Base-by-base conservation (phyloP, 1,140 invertebrate species). In the Pomacea maculata region DNA sequence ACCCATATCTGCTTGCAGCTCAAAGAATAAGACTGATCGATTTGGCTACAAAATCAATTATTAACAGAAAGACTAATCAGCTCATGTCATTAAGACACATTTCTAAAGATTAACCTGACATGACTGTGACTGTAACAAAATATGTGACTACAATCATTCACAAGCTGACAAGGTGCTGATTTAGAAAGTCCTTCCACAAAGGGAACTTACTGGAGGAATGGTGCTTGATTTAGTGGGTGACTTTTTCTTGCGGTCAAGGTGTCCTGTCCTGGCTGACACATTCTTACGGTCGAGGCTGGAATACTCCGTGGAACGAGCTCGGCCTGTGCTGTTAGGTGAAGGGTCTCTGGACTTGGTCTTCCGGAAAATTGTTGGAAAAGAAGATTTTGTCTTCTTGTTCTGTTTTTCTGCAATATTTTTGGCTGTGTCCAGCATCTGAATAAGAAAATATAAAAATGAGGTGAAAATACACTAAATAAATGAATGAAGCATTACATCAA, bases 291-390 rank as follows among this genome's bases (percentile, higher is more conserved):
- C 86, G n/a, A 89, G 82, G 77, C 87, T 87, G 4, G 85, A 87
- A 78, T 89, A 89, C 76, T 89, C 86, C 1, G 87, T 86, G 72
- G 82, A 82, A 71, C 87, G 84, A 82, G 87, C 84, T 52, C 88
- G 75, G 70, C 83, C 85, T 15, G 81, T 83, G 61, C 87, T 86
- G 75, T 85, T 87, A 1, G 89, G 88, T 5, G 89, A 89, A 11
- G 88, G 86, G 61, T 91, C 90, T 65, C 88, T 81, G 12, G 88
- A 89, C 65, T 90, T 89, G 21, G 81, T 76, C 79, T 88, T 89
- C 78, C 87, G 89, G 82, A 91, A 91, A 15, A 91, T 85, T 15
- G 84, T 85, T 9, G 86, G 75, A 78, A 91, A 91, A 45, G 88
- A 83, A 17, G 88, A 87, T 76, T 89, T 90, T 57, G 80, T 78